Evolutionary conservation across 2,797 vertebrate species (phyloP).

Genomic region (Aselliscus stoliczkanus): DNA sequence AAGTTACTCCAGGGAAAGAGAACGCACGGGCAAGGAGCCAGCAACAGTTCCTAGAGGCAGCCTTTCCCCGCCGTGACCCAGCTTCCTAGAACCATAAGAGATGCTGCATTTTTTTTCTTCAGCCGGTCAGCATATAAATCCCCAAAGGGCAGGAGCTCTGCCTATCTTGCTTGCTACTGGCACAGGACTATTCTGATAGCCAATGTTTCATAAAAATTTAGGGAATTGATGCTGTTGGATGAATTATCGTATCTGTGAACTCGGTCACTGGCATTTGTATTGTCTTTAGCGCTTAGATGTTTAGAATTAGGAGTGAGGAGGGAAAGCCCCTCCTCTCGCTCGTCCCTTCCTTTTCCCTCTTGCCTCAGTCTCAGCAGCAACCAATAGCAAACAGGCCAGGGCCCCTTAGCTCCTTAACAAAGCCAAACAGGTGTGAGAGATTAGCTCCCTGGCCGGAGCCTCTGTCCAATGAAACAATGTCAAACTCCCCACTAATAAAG

Average conservation of each 20-base stretch:
- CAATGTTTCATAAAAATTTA: no score
- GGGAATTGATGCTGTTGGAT: rapidly evolving
- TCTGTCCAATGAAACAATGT: constrained; percentile 69
- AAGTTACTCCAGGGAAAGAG: neutral
- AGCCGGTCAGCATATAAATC: neutral
- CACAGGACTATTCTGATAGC: neutral
- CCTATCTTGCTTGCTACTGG: no score
- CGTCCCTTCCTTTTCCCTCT: neutral
- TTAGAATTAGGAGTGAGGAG: neutral
- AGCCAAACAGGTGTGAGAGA: constrained; percentile 70
- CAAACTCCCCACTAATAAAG: constrained; percentile 60
- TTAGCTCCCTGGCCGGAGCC: constrained; percentile 49
- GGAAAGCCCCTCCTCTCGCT: neutral
- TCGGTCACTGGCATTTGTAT: neutral
- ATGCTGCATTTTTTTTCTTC: neutral
- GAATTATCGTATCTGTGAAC: no score
- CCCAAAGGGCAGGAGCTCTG: neutral
- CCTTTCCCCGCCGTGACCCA: neutral
- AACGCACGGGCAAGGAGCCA: neutral
- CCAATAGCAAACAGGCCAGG: neutral
- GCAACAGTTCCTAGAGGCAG: neutral
- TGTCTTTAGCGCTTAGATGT: neutral
- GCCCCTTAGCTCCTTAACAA: constrained; percentile 41
- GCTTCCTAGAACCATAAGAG: neutral
- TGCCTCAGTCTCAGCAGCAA: neutral